Conservation (phyloP, 2,888 invertebrate genomes). For the Tetanocera ferruginea region DNA sequence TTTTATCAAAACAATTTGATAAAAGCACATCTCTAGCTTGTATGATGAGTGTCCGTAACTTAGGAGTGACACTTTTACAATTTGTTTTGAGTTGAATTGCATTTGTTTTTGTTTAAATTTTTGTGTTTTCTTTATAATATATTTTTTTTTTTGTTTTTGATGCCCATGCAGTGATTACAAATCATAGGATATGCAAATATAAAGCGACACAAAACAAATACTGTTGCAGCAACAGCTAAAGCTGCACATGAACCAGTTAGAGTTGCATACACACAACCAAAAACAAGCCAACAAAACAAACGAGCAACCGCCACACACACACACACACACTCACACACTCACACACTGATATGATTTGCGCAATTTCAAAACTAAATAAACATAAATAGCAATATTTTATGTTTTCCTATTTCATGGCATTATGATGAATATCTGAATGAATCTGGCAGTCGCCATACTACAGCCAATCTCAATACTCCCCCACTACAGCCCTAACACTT, state of each 20-base stretch:
- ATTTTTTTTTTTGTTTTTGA: background rate
- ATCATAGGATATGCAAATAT: conserved; percentile 28
- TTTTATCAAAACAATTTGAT: too few relatives aligned
- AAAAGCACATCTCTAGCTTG: too few relatives aligned
- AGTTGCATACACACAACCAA: background rate
- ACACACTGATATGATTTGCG: conserved; percentile 16
- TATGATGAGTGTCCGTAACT: background rate
- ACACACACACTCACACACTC: background rate
- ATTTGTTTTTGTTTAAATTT: background rate
- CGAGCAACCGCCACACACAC: background rate
- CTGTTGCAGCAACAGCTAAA: background rate
- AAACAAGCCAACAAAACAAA: background rate
- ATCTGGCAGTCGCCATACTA: too few relatives aligned
- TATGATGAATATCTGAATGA: too few relatives aligned
- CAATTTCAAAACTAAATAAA: conserved; percentile 1
- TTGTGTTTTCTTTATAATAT: background rate
- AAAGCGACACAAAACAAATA: background rate
- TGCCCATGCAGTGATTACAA: conserved; percentile 20
- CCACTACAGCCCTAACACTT: background rate
- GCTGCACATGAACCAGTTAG: background rate
- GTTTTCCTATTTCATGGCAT: background rate
- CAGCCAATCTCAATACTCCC: background rate
- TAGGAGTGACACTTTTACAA: background rate
- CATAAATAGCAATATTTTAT: conserved; percentile 14
- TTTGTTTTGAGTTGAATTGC: background rate